Evolutionary conservation across 2,888 invertebrate species (phyloP).

Genomic region (Callosobruchus maculatus): DNA sequence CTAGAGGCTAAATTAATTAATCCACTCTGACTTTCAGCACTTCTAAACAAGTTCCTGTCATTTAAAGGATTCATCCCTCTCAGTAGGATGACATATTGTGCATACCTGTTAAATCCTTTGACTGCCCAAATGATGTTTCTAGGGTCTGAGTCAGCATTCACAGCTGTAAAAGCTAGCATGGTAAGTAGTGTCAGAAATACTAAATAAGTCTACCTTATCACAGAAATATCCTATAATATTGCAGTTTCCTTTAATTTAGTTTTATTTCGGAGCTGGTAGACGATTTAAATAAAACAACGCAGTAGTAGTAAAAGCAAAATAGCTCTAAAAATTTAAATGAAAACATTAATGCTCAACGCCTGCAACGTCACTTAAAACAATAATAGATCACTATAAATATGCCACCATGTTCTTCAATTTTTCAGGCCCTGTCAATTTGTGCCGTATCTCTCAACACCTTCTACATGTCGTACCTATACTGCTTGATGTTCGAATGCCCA

Average conservation of each 20-base stretch:
- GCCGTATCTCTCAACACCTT: conserved; percentile 40
- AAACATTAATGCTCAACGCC: no score
- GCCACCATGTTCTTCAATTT: conserved; percentile 4
- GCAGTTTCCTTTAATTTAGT: no score
- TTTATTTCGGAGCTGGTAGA: no score
- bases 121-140: conserved; percentile 51
- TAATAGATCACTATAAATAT: no score
- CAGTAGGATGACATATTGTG: conserved; percentile 68
- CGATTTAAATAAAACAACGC: no score
- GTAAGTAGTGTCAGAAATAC: conserved; percentile 38
- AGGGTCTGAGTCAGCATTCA: conserved; percentile 35
- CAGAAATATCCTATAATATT: no score
- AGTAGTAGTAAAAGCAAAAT: no score
- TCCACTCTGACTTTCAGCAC: conserved; percentile 46
- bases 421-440: conserved; percentile 36
- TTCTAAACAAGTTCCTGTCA: conserved; percentile 55
- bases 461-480: conserved; percentile 40
- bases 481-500: conserved; percentile 47
- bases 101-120: conserved; percentile 66
- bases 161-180: conserved; percentile 39
- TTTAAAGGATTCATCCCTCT: conserved; percentile 64
- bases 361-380: no score
- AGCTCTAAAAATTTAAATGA: no score
- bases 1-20: conserved; percentile 19
- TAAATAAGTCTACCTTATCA: background rate